Conservation (phyloP, 2,797 vertebrate species). For the Halcyon smyrnensis region DNA sequence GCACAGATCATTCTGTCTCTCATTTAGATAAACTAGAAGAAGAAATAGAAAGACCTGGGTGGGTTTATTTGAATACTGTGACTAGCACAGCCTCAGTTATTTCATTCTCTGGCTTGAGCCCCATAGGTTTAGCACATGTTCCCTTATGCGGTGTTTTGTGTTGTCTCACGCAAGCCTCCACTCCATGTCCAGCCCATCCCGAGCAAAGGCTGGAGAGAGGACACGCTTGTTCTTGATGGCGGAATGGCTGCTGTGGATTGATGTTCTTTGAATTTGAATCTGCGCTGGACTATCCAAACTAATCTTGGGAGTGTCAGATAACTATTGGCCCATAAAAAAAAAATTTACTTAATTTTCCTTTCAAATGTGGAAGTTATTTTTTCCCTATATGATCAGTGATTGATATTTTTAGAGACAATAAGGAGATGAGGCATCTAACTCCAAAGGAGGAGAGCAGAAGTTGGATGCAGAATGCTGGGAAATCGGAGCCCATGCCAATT, state of each 20-base stretch:
- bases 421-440: background rate
- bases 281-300: background rate
- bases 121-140: background rate
- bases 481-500: fast-evolving
- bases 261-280: background rate
- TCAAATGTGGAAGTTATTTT: background rate
- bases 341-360: background rate
- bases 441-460: background rate
- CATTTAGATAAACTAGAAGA: background rate
- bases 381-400: background rate
- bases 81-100: background rate
- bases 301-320: background rate
- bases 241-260: background rate
- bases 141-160: background rate
- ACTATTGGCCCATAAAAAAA: background rate
- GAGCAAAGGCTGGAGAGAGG: background rate
- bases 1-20: background rate
- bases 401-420: background rate
- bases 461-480: background rate
- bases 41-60: background rate
- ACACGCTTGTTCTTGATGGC: background rate
- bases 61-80: background rate
- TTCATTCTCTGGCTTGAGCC: background rate
- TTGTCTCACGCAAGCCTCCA: background rate
- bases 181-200: background rate